Evolutionary conservation across 2,888 invertebrate species (phyloP), one percentile per base, ranked within the genome.

Genomic region (Nomada flava): DNA sequence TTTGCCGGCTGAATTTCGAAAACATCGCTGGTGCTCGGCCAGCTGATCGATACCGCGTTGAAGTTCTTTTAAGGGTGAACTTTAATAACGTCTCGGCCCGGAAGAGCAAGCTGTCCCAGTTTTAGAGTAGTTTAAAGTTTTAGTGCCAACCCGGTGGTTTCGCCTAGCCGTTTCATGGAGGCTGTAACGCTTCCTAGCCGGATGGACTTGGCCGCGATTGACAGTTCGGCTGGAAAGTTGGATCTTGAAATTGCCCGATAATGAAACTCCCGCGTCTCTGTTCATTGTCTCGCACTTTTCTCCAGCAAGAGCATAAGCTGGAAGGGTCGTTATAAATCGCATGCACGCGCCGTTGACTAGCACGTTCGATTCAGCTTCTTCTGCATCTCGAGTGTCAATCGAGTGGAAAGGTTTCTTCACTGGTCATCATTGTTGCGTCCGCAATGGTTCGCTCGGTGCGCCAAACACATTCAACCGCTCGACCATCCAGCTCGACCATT

Each of bases 91-190:
- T 18, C 59, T 20, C 23, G 13, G 52, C 18, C 36, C 52, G 55
- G 13, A 44, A 55, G 55, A 50, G 29, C 47, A 2, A 2, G 70
- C 26, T 44, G 15, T 52, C 26, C 53, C 52, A 15, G 62, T 53
- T 68, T 75, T 55, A 62, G 62, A 53, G 52, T 18, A 68, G 60
- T 20, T 62, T 4, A 36, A 52, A 73, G 72, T 78, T 78, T 78
- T 36, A 72, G 47, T 36, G 64, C 29, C 59, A 47, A 57, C 18
- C 47, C 59, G 26, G 23, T 47, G 73, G 52, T 72, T 59, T 65
- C 67, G 29, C 63, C 76, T 44, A 57, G 76, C 52, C 65, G 70
- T 71, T 59, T 65, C 77, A 53, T 20, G 69, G 59, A 60, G 69
- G 70, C 65, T 75, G 74, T 57, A 29, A 65, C 62, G 60, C 44